Base-by-base conservation (phyloP, 2,113 vertebrate species). In the Sterrhoptilus dennistouni region DNA sequence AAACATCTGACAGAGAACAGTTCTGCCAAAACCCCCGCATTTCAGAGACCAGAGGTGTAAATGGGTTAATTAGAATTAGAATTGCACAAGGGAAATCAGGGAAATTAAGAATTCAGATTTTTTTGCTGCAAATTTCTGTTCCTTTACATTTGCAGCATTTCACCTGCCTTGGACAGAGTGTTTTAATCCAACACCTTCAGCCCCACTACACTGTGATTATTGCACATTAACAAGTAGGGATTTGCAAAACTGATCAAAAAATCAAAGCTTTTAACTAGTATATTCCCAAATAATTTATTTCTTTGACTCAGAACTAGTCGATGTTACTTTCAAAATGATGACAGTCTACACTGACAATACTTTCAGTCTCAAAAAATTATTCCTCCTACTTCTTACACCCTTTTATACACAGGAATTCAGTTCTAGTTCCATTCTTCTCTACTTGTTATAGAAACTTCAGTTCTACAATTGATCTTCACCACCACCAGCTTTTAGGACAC, bases 31-130 rank as follows among this genome's bases (percentile, higher is more conserved):
- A 56, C 38, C n/a, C 8, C 11, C n/a, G 1, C 6, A 36, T 27
- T 29, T 10, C 22, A 69, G 29, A 59, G 29, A 36, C 1, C 45
- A 18, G 28, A 36, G 49, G 33, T 66, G 8, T 16, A 31, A 68
- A 68, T 9, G 12, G 12, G n/a, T 68, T 35, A 33, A 59, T 36
- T 22, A 33, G 23, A 42, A 29, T 14, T 4, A 65, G 29, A 89
- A 50, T 0, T 31, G 57, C 57, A 68, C 53, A 15, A 56, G 54
- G 22, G 9, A 20, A 68, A 38, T 16, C 2, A 13, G 38, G 44
- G 42, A 74, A 69, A 79, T 65, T 2, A 54, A 40, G 5, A 91
- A 57, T 5, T 56, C 12, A 0, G 5, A 1, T 1, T 6, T 68
- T 49, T 42, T 36, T 23, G 2, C 44, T 42, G 20, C 35, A 45